A percentile compares a stretch with the other conserved stretches of the same genome.
These are phyloP conservation scores for Indri indri DNA, from an alignment of 2,113 vertebrate species.

Conservation along the genomic window DNA sequence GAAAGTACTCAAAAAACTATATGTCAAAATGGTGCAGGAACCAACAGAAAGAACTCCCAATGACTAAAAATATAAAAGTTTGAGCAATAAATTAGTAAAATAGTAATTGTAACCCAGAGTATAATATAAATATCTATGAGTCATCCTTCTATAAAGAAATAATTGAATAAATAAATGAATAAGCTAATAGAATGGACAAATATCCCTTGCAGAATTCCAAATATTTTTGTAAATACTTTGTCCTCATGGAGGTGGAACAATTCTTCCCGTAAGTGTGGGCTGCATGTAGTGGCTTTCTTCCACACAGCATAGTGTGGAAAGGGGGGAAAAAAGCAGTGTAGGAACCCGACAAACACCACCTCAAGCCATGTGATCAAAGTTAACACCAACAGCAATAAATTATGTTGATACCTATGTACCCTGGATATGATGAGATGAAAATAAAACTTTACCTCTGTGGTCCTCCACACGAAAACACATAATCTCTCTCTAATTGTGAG, in stretches of 20 bases:
- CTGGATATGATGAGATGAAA: background rate
- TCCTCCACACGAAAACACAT: background rate
- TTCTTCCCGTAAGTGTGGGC: background rate
- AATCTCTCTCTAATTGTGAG: background rate
- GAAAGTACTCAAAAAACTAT: background rate
- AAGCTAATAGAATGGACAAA: background rate
- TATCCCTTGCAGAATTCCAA: background rate
- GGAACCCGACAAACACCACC: background rate
- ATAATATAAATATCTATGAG: background rate
- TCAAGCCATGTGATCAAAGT: background rate
- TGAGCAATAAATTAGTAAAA: background rate
- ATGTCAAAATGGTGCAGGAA: background rate
- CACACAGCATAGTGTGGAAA: background rate
- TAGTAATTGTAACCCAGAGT: background rate
- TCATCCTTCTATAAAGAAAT: background rate
- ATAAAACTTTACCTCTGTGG: background rate
- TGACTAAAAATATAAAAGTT: background rate
- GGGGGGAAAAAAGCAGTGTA: background rate
- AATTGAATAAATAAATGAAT: background rate
- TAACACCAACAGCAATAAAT: background rate
- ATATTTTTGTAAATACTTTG: background rate
- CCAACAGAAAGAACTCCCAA: background rate
- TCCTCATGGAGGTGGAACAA: background rate
- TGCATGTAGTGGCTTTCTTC: background rate
- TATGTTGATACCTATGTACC: background rate